Evolutionary conservation across 2,797 vertebrate species (phyloP), one percentile per base, ranked within the genome.

Genomic region (Rhinichthys osculus): DNA sequence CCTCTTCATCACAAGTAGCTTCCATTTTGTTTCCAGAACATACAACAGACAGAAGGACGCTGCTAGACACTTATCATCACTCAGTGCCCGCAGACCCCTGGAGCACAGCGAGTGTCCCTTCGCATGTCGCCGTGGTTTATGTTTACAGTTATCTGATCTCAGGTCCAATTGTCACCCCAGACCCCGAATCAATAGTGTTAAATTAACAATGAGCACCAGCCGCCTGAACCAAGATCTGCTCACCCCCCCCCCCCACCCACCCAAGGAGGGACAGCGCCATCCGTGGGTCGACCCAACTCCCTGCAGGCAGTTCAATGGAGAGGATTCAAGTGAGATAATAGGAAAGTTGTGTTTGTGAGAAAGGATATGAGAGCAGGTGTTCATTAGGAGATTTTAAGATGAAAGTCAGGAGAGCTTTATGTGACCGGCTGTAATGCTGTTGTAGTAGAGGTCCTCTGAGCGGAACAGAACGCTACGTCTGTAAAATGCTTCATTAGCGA

Each of bases 121-220:
- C 57, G 8, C 69, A 83, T 90, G 90, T 91, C 90, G 83, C 90
- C 88, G 73, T 89, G 88, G 88, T 85, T 89, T 74, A 82, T 91
- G 90, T 93, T 93, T 94, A 92, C 90, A 89, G 90, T 93, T 85
- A 88, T 92, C 92, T 91, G 91, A 94, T 92, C 93, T 91, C 90
- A 88, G 91, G 90, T 90, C 91, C 93, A 91, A 93, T 94, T 93
- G 93, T 93, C 93, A 92, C 89, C 82, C 87, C 90, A 92, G 92
- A 92, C 92, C 91, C 85, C 57, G 38, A 91, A 94, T 94, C 94
- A 90, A 95, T 95, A 91, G 85, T 88, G 91, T 89, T 95, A 91
- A 94, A 95, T 95, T 94, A 93, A 91, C 93, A 92, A 95, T 94
- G 92, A 92, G 91, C 88, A 90, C 35, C 86, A 86, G 90, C 90